Base-by-base conservation (phyloP, 2,113 vertebrate species). In the Oostethus manadensis region DNA sequence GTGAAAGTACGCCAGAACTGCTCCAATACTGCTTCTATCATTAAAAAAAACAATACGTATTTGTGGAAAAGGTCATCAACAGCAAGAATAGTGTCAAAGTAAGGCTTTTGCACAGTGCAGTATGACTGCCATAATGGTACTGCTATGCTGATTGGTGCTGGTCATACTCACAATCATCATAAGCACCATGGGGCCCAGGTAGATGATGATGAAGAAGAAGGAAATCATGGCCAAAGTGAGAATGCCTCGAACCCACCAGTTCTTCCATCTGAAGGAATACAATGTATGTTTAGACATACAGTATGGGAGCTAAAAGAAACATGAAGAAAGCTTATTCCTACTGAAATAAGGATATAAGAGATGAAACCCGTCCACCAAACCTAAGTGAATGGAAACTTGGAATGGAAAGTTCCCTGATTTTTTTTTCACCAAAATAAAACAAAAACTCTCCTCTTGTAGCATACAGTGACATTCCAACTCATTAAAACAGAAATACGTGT, bases 131-230 rank as follows among this genome's bases (percentile, higher is more conserved):
- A 51, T 26, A 6, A 26, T 51, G 49, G 8, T 26, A 2, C 16
- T 51, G 13, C 49, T 14, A 51, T 33, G 22, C 21, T 15, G 23
- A 14, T 33, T 6, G 23, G 2, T n/a, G 1, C 2, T 3, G 48
- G 43, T 56, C 56, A 38, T 49, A 90, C 96, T 93, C 80, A 98
- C 97, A 38, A 99, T 98, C 81, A 93, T 93, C 97, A 99, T 98
- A 58, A 98, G 87, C 81, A 99, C 95, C 83, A 99, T 92, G 60
- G 97, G 96, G 71, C 97, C 97, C 80, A 99, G 70, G 88, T 98
- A 99, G 88, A 99, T 98, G 87, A 99, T 98, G 85, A 99, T 72
- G 90, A 98, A 99, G 90, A 99, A 99, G 87, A 99, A 99, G 29
- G 90, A 91, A 67, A 99, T 99, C 97, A 99, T 99, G 2, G 97